phyloP scores from a whole-genome alignment of 1,140 invertebrate genomes.

The Drosophila pandora region DNA sequence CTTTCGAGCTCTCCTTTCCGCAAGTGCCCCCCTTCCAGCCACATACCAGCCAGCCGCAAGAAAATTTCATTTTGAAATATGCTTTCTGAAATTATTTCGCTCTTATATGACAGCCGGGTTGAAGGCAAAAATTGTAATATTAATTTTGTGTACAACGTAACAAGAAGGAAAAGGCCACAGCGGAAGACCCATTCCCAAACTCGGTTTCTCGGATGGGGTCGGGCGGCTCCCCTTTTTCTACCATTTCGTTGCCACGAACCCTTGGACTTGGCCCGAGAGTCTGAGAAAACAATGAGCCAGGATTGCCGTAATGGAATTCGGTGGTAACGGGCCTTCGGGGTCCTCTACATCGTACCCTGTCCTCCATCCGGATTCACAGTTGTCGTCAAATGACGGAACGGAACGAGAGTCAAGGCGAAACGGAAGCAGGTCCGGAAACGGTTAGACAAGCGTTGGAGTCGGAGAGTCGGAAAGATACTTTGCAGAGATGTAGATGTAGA shows the following conservation, averaged over 20 bases:
- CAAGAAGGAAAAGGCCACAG: conserved; percentile 17
- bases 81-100: conserved; percentile 78
- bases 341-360: not conserved
- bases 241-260: conserved; percentile 13
- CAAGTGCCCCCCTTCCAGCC: not conserved
- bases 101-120: conserved; percentile 72
- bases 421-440: conserved; percentile 56
- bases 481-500: conserved; percentile 14
- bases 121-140: conserved; percentile 79
- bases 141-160: conserved; percentile 68
- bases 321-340: conserved; percentile 63
- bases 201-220: not conserved
- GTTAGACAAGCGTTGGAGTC: conserved; percentile 45
- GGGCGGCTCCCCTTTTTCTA: not conserved
- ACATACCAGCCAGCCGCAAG: conserved; percentile 57
- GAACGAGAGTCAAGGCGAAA: conserved; percentile 63
- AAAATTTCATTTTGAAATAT: conserved; percentile 82
- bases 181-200: conserved; percentile 21
- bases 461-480: conserved; percentile 41
- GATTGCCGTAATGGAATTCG: conserved; percentile 78
- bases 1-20: not conserved
- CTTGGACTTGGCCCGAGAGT: conserved; percentile 24
- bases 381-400: conserved; percentile 34
- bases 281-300: conserved; percentile 75
- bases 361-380: conserved; percentile 29